phyloP scores from a whole-genome alignment of 2,888 invertebrate genomes.

The Folsomia manolachei region DNA sequence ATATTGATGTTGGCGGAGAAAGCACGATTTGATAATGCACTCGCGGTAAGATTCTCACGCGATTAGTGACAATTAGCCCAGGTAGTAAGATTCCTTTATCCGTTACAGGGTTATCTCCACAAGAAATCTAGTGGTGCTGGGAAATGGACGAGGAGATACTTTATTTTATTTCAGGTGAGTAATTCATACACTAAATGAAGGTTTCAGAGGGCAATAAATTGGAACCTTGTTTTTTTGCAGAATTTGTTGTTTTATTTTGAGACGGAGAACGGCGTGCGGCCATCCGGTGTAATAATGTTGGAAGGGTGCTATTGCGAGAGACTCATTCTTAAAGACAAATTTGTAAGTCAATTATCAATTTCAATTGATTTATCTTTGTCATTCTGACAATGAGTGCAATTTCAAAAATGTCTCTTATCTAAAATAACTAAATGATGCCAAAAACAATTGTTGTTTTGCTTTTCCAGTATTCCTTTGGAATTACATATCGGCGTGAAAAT shows the following conservation, averaged over 20 bases:
- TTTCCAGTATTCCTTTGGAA: slow-evolving; percentile 78
- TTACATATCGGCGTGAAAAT: slow-evolving; percentile 79
- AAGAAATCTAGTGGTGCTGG: slow-evolving; percentile 80
- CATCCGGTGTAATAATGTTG: slow-evolving; percentile 78
- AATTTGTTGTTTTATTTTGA: slow-evolving; percentile 90
- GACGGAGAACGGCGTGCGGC: slow-evolving; percentile 71
- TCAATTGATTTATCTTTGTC: no score
- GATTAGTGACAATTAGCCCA: no score
- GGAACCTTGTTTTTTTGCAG: slow-evolving; percentile 57
- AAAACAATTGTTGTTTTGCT: not conserved
- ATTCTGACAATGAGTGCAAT: no score
- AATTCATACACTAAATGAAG: not conserved
- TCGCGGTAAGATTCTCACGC: no score
- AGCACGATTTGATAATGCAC: slow-evolving; percentile 64
- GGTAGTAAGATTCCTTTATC: slow-evolving; percentile 65
- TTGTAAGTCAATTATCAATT: slow-evolving; percentile 41
- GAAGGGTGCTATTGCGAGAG: slow-evolving; percentile 87
- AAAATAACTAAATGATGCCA: not conserved
- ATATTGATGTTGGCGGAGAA: slow-evolving; percentile 78
- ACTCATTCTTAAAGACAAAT: slow-evolving; percentile 58
- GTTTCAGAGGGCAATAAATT: not conserved
- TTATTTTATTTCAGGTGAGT: slow-evolving; percentile 74
- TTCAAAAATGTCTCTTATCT: not conserved
- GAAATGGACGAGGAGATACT: slow-evolving; percentile 84
- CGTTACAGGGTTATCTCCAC: slow-evolving; percentile 77